phyloP scores from a whole-genome alignment of 2,797 vertebrate species.

The Phaenicophaeus curvirostris region DNA sequence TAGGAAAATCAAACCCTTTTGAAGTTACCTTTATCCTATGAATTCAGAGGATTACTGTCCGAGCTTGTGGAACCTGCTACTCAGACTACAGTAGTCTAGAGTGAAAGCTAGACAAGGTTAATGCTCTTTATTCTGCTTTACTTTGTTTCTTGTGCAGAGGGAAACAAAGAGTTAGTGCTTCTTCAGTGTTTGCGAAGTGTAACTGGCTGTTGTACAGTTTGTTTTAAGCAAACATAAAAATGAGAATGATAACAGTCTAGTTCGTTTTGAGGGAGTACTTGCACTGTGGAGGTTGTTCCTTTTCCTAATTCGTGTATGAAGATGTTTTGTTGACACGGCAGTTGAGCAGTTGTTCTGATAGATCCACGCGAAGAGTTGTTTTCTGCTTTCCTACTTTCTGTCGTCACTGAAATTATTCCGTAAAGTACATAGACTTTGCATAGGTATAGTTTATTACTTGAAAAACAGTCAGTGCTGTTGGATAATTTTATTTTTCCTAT shows the following conservation, averaged over 20 bases:
- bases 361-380: not conserved
- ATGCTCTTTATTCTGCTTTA: not conserved
- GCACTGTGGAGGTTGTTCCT: not conserved
- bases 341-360: not conserved
- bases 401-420: not conserved
- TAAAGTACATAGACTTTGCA: not conserved
- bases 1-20: not conserved
- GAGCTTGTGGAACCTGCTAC: not conserved
- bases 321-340: not conserved
- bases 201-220: not conserved
- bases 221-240: not conserved
- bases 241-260: not conserved
- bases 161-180: not conserved
- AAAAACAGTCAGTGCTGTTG: not conserved
- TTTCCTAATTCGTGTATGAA: not conserved
- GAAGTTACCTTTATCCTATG: not conserved
- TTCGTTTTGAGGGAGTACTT: not conserved
- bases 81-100: not conserved
- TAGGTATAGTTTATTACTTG: not conserved
- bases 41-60: not conserved
- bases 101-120: not conserved
- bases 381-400: not conserved
- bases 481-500: not conserved
- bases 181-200: not conserved
- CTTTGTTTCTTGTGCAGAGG: not conserved